Evolutionary conservation across 2,113 vertebrate species (phyloP), one percentile per base, ranked within the genome.

Genomic region (Camarhynchus parvulus): DNA sequence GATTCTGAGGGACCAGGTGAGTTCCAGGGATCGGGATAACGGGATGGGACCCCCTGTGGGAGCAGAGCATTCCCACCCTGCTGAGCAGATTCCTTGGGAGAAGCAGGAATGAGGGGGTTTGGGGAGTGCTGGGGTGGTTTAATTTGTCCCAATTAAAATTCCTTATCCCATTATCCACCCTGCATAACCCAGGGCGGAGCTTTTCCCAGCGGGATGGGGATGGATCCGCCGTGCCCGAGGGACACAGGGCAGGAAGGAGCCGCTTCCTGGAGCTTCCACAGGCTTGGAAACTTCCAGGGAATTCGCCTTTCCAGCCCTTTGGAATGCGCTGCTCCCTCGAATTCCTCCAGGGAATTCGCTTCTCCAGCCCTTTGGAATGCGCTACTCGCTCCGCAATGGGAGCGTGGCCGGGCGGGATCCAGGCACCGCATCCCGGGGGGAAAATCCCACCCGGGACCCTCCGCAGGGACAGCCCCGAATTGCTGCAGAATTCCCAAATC

Each of bases 1-100:
- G 68, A 21, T 61, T 79, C 76, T 59, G 89, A 83, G 42, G 37
- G 63, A 58, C 42, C 7, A 63, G 96, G 96, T 97, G 81, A 96
- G 96, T 50, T 17, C 2, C 50, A 49, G 11, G 47, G 44, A 31
- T 53, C 1, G 49, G 53, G n/a, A 31, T 10, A 46, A 52, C 37
- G 27, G 24, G 10, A 10, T 18, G 2, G 2, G 16, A 49, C 9
- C 7, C 30, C 5, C 19, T 5, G 21, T 18, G 68, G 78, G 58
- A 70, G 7, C 9, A 1, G 19, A 53, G 23, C 3, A 12, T 37
- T 73, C 55, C 77, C 77, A 20, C 53, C 59, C 16, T 44, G 49
- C 64, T 11, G 46, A 55, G 44, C 59, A 13, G 47, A 37, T 44
- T 59, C n/a, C n/a, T 56, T 17, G 52, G 47, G 44, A 31, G 47